Percentiles rank a stretch among this genome's conserved stretches.
These are phyloP conservation scores for Drosophila ficusphila DNA, from an alignment of 1,140 invertebrate species.

Conservation along the genomic window DNA sequence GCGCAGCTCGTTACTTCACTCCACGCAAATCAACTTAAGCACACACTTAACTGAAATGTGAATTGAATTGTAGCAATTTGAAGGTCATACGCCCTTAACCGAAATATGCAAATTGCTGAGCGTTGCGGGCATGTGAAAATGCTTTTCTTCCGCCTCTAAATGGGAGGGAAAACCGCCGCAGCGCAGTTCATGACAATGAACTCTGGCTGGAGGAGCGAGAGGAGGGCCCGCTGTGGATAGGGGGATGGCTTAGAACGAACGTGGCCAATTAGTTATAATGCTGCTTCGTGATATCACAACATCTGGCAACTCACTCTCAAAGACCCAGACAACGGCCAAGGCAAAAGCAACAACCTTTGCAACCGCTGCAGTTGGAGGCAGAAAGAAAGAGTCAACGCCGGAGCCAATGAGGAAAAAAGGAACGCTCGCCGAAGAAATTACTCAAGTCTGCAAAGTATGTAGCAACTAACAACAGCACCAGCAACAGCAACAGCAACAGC, in stretches of 20 bases:
- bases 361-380: slow-evolving; percentile 35
- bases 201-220: slow-evolving; percentile 20
- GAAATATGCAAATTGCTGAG: slow-evolving; percentile 73
- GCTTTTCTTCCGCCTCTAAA: slow-evolving; percentile 61
- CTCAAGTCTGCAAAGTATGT: slow-evolving; percentile 81
- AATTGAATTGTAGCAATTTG: slow-evolving; percentile 79
- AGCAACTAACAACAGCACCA: slow-evolving; percentile 60
- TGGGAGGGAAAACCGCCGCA: slow-evolving; percentile 34
- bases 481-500: slow-evolving; percentile 13
- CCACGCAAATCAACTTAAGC: neutral
- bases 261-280: slow-evolving; percentile 82
- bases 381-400: slow-evolving; percentile 42
- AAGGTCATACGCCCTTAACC: slow-evolving; percentile 72
- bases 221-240: neutral
- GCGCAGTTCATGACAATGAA: slow-evolving; percentile 76
- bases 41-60: slow-evolving; percentile 26
- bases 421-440: slow-evolving; percentile 76
- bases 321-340: slow-evolving; percentile 45
- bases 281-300: slow-evolving; percentile 82
- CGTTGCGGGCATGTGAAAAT: slow-evolving; percentile 60
- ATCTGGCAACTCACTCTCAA: slow-evolving; percentile 80
- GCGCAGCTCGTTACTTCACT: neutral
- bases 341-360: slow-evolving; percentile 35
- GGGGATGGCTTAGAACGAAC: slow-evolving; percentile 62
- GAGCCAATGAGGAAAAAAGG: slow-evolving; percentile 71